Conservation (phyloP, 1,140 invertebrate species). For the Drosophila miranda region DNA sequence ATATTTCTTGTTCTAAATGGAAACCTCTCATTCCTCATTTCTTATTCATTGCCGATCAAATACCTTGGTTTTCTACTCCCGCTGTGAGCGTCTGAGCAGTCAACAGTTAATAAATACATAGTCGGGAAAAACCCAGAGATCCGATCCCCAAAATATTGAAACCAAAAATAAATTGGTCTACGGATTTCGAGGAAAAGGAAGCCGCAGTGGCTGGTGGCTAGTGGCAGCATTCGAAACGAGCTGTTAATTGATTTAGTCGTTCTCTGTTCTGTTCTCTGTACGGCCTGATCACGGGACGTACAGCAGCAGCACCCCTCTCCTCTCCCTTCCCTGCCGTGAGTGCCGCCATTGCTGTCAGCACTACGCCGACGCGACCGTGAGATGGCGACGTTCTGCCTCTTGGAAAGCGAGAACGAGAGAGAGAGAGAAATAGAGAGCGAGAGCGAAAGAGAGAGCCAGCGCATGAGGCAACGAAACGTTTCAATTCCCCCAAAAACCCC, state of each 20-base stretch:
- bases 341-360: conserved; percentile 78
- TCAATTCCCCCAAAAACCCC: conserved; percentile 43
- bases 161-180: conserved; percentile 57
- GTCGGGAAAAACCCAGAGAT: conserved; percentile 46
- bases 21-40: too few species aligned
- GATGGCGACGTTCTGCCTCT: conserved; percentile 39
- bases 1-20: too few species aligned
- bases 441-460: too few species aligned
- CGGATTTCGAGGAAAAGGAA: conserved; percentile 49
- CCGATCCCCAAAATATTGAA: conserved; percentile 34
- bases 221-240: conserved; percentile 67
- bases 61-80: conserved; percentile 9
- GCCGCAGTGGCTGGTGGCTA: conserved; percentile 38
- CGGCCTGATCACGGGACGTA: conserved; percentile 5
- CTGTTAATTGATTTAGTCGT: conserved; percentile 80
- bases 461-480: conserved; percentile 30
- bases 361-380: conserved; percentile 65
- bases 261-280: conserved; percentile 10
- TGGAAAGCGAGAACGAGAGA: too few species aligned
- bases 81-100: conserved; percentile 33
- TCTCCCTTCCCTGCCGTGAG: conserved; percentile 30
- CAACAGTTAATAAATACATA: conserved; percentile 80
- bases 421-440: too few species aligned
- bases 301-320: conserved; percentile 22
- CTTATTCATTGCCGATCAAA: conserved; percentile 14